Conservation (phyloP, 1,140 invertebrate species). For the Procambarus clarkii region DNA sequence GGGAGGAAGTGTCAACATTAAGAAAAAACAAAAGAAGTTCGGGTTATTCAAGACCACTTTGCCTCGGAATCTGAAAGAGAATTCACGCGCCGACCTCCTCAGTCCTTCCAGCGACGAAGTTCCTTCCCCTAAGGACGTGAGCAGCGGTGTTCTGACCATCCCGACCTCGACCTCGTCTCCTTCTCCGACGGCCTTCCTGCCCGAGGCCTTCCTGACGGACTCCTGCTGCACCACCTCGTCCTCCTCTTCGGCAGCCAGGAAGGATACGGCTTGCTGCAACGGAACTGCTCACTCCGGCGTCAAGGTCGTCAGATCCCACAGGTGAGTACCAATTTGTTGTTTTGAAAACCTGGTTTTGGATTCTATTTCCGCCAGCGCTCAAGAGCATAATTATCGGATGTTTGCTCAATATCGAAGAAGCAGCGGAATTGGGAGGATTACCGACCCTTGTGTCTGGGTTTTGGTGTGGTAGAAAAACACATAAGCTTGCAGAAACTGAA, state of each 20-base stretch:
- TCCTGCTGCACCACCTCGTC: not conserved
- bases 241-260: not conserved
- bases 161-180: slow-evolving; percentile 6
- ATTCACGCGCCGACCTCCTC: slow-evolving; percentile 25
- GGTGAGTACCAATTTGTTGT: not conserved
- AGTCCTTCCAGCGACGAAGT: slow-evolving; percentile 22
- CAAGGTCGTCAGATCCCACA: slow-evolving; percentile 24
- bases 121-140: slow-evolving; percentile 27
- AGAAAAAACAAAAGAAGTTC: slow-evolving; percentile 32
- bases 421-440: not conserved
- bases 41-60: slow-evolving; percentile 17
- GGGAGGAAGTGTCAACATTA: not conserved
- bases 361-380: too few relatives aligned
- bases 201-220: slow-evolving; percentile 32
- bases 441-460: too few relatives aligned
- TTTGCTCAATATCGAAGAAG: too few relatives aligned
- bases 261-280: slow-evolving; percentile 27
- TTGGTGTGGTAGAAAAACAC: too few relatives aligned
- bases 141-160: slow-evolving; percentile 15
- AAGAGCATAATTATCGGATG: too few relatives aligned
- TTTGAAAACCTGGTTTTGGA: too few relatives aligned
- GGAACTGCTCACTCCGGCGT: slow-evolving; percentile 11
- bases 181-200: slow-evolving; percentile 24
- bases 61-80: slow-evolving; percentile 38
- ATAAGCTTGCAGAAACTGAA: too few relatives aligned